A percentile compares a stretch with the other conserved stretches of the same genome.
Evolutionary conservation across 2,888 invertebrate genomes (phyloP).

Genomic region (Tyria jacobaeae): DNA sequence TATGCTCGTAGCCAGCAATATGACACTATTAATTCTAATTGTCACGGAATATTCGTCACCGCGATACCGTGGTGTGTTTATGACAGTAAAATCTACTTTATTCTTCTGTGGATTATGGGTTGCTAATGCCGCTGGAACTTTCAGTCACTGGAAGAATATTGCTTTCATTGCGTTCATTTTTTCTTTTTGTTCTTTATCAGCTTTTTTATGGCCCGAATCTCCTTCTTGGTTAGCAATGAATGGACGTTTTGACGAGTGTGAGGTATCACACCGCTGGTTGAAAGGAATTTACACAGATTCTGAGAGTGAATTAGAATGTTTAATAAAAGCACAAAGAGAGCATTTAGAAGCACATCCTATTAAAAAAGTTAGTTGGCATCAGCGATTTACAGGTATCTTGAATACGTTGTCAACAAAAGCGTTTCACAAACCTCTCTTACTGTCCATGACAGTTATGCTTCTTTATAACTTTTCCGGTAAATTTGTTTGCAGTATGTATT

Average conservation of each 20-base stretch:
- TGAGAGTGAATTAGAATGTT: constrained; percentile 55
- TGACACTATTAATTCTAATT: constrained; percentile 46
- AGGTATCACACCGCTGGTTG: constrained; percentile 57
- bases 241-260: constrained; percentile 61
- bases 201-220: constrained; percentile 62
- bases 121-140: constrained; percentile 58
- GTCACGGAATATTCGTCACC: constrained; percentile 56
- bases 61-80: constrained; percentile 52
- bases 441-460: constrained; percentile 56
- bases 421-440: constrained; percentile 61
- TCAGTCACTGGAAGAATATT: constrained; percentile 56
- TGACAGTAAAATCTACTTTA: constrained; percentile 54
- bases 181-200: constrained; percentile 50
- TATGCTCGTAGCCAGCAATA: constrained; percentile 44
- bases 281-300: constrained; percentile 56
- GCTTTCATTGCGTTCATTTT: constrained; percentile 50
- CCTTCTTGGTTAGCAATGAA: constrained; percentile 67
- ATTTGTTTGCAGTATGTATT: constrained; percentile 57
- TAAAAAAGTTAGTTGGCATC: constrained; percentile 27
- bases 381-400: constrained; percentile 39
- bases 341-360: constrained; percentile 39
- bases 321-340: constrained; percentile 56
- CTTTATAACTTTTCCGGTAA: constrained; percentile 67
- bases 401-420: constrained; percentile 50
- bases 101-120: constrained; percentile 57